phyloP scores from a whole-genome alignment of 2,888 invertebrate genomes.

The Acronicta leporina region DNA sequence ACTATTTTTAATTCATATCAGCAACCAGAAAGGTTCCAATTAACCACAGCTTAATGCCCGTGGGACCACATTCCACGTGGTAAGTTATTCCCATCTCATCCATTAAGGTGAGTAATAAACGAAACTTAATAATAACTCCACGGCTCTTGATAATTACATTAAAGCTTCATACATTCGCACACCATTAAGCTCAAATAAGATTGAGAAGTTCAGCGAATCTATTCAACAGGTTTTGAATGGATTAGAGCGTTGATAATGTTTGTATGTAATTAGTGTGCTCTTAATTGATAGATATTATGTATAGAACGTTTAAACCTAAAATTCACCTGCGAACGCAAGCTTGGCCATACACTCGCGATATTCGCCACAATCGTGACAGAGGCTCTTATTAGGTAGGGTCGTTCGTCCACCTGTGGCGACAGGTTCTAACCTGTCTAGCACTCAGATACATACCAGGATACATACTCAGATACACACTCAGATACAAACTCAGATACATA shows the following conservation, averaged over 20 bases:
- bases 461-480: no score
- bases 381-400: no score
- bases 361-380: no score
- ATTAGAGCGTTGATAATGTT: not conserved
- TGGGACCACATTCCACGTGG: slow-evolving; percentile 5
- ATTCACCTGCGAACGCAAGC: no score
- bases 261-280: not conserved
- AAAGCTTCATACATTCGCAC: slow-evolving; percentile 10
- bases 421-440: no score
- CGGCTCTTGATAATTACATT: slow-evolving; percentile 42
- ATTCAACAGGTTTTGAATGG: slow-evolving; percentile 25
- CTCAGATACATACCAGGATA: no score
- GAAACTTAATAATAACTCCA: slow-evolving; percentile 40
- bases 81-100: slow-evolving; percentile 26
- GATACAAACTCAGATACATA: no score
- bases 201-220: slow-evolving; percentile 12
- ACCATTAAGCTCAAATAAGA: slow-evolving; percentile 11
- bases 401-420: no score
- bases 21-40: no score
- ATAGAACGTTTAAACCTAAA: no score
- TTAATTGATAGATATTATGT: not conserved
- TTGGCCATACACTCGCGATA: no score
- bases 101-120: slow-evolving; percentile 43
- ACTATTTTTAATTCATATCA: no score
- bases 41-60: not conserved